A percentile compares a stretch with the other conserved stretches of the same genome.
phyloP scores from a whole-genome alignment of 2,888 invertebrate genomes.

The Drosophila limbata region DNA sequence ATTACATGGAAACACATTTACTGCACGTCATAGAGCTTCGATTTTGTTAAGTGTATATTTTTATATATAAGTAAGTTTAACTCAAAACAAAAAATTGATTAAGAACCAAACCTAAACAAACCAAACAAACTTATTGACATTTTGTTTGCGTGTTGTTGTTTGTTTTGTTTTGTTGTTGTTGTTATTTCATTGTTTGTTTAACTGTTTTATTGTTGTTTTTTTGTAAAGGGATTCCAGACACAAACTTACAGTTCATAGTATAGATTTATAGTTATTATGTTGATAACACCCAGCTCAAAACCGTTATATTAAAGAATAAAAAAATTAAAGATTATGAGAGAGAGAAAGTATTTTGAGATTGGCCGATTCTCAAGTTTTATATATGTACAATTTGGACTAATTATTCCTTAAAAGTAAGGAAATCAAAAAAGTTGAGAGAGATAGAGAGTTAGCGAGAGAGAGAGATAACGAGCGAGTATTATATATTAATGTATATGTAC shows the following conservation, averaged over 20 bases:
- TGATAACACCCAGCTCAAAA: constrained; percentile 83
- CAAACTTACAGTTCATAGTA: constrained; percentile 53
- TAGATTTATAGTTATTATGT: constrained; percentile 18
- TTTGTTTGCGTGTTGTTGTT: constrained; percentile 57
- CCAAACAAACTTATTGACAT: constrained; percentile 61
- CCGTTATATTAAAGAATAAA: constrained; percentile 76
- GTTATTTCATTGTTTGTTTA: constrained; percentile 20
- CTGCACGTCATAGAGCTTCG: constrained; percentile 85
- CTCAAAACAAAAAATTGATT: constrained; percentile 43
- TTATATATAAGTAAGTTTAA: constrained; percentile 50
- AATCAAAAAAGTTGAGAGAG: constrained; percentile 38
- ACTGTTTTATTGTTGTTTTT: constrained; percentile 19
- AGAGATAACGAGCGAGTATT: constrained; percentile 39
- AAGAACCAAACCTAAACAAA: constrained; percentile 59
- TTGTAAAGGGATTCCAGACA: constrained; percentile 30
- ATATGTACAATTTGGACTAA: constrained; percentile 51
- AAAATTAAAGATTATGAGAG: constrained; percentile 16
- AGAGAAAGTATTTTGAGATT: constrained; percentile 20
- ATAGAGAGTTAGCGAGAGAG: constrained; percentile 21
- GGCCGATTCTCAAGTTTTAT: constrained; percentile 27
- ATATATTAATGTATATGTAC: constrained; percentile 62
- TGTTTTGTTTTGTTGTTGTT: constrained; percentile 34
- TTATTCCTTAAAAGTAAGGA: constrained; percentile 35
- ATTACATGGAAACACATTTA: constrained; percentile 76
- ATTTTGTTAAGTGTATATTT: constrained; percentile 66